Evolutionary conservation across 2,888 invertebrate species (phyloP).

Genomic region (Hypercompe scribonia): DNA sequence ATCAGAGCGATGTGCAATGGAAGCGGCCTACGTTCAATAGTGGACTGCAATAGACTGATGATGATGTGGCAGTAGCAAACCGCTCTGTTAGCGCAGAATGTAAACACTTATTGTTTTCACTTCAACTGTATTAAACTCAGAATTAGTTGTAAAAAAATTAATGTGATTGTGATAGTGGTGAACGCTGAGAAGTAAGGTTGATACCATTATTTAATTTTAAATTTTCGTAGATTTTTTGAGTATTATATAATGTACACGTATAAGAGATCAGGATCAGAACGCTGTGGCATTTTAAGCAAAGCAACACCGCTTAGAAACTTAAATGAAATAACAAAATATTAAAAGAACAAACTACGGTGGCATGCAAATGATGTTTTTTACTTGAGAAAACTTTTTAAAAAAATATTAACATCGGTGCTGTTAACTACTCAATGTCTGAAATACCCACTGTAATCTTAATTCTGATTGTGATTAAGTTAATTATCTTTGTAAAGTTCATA

Average conservation of each 20-base stretch:
- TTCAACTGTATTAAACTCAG: no score
- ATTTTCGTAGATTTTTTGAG: background rate
- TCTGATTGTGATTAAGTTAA: background rate
- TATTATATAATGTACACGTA: no score
- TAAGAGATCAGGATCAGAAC: background rate
- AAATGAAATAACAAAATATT: background rate
- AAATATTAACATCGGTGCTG: background rate
- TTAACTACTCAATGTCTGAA: background rate
- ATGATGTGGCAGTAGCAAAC: no score
- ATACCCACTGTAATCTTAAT: background rate
- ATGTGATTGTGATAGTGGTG: background rate
- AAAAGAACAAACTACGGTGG: background rate
- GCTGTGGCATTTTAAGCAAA: background rate
- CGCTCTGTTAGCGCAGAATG: no score
- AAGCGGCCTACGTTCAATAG: no score
- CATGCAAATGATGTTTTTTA: background rate
- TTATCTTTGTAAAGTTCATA: slow-evolving; percentile 1
- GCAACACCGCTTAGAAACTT: background rate
- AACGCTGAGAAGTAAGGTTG: background rate
- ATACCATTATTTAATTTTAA: background rate
- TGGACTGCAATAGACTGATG: no score
- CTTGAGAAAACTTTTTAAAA: background rate
- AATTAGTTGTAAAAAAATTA: no score
- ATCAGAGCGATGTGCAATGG: no score
- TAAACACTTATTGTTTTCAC: no score